Percentiles rank a stretch among this genome's conserved stretches.
phyloP scores from a whole-genome alignment of 2,797 vertebrate species.

The Coreius guichenoti region DNA sequence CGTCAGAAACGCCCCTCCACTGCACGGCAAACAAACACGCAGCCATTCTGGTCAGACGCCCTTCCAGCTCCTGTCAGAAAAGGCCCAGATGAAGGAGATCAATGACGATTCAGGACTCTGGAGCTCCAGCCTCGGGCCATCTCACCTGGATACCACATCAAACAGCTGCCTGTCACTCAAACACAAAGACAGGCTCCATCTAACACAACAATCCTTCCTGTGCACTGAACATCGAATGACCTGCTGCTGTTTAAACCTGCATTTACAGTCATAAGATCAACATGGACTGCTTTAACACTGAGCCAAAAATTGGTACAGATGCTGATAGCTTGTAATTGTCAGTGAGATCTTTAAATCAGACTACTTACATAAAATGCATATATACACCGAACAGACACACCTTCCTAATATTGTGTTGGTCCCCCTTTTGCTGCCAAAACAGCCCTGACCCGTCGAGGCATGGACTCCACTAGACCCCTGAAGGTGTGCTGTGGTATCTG shows the following conservation, averaged over 20 bases:
- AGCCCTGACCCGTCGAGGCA: too few species aligned
- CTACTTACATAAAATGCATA: neutral
- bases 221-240: neutral
- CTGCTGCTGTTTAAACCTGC: neutral
- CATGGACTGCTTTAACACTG: neutral
- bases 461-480: too few species aligned
- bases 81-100: slow-evolving; percentile 6
- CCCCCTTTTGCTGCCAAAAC: too few species aligned
- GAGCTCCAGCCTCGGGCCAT: slow-evolving; percentile 27
- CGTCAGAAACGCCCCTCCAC: slow-evolving; percentile 35
- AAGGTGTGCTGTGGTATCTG: too few species aligned
- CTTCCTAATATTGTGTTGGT: too few species aligned
- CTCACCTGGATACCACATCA: slow-evolving; percentile 36
- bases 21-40: slow-evolving; percentile 27
- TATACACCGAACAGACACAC: too few species aligned
- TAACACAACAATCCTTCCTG: slow-evolving; percentile 4
- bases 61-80: slow-evolving; percentile 16
- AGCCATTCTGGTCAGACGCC: slow-evolving; percentile 2
- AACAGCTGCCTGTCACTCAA: slow-evolving; percentile 33
- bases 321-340: neutral
- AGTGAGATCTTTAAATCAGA: neutral
- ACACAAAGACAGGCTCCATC: neutral
- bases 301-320: neutral
- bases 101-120: neutral
- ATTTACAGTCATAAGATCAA: neutral